Evolutionary conservation across 2,888 invertebrate species (phyloP), one percentile per base, ranked within the genome.

Genomic region (Baccha elongata): DNA sequence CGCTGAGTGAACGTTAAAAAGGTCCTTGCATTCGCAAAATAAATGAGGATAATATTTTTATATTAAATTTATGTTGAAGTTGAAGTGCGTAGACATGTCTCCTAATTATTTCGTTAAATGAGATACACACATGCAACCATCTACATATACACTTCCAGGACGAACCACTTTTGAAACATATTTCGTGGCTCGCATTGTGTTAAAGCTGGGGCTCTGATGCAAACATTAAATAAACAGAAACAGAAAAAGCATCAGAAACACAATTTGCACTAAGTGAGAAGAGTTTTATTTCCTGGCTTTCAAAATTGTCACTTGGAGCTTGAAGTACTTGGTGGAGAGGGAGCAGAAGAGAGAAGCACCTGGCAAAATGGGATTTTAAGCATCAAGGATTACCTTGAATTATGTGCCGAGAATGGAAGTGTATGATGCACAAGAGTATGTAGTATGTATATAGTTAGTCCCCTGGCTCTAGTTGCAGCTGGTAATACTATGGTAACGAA

Each of bases 331-430:
- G 40, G 71, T 67, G 67, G 67, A 62, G 13, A 10, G 6, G 10
- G 40, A 23, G 42, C 10, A 19, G 42, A 29, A n/a, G 29, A 17
- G 19, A 44, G 29, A 32, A 32, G 60, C 19, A 44, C 26, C 71
- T 83, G 76, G 42, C 67, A 64, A 67, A 72, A 67, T 65, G 35
- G 81, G 62, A 68, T 60, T 83, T 67, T 62, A 76, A 83, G 67
- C 67, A 65, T 76, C 76, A 83, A 76, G 81, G 81, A 83, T 83
- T 83, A 75, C 75, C 80, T 81, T 81, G 80, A 81, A 71, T 75
- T 75, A 75, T 71, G 80, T 81, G 35, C 60, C 29, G 62, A 44
- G 37, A 65, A 13, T 46, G 52, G 58, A 7, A 15, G 53, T 60
- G 29, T 19, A 17, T 29, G 7, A 29, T 44, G 15, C 29, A 17